Base-by-base conservation (phyloP, 2,888 invertebrate genomes). In the Acanthosoma haemorrhoidale region DNA sequence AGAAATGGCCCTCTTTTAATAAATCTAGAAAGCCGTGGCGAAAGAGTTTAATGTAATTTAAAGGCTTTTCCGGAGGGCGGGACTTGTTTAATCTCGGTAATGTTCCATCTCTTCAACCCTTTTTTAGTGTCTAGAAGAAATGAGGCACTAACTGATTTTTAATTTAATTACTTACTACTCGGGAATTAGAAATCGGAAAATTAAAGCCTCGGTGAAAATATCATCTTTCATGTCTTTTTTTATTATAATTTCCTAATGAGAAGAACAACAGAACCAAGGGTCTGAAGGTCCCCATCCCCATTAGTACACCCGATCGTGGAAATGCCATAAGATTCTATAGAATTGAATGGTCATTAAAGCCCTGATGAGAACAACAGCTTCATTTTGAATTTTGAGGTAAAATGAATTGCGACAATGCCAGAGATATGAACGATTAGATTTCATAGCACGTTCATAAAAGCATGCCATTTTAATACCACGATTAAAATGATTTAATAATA, bases 111-210 rank as follows among this genome's bases (percentile, higher is more conserved):
- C 15, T 21, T 18, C 36, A 67, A 57, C 51, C 67, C 57, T 67
- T 67, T 38, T 67, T 29, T 57, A 57, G 39, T 13, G 8, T 13
- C 18, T 21, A 16, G 31, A 32, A 15, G 67, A 51, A 51, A 57
- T 57, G 34, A 67, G 67, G 57, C 67, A 67, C 57, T 67, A 67
- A 67, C 67, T 51, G 67, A 67, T 67, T 67, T 67, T 67, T 67
- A 67, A 67, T 67, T 67, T 67, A 67, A 67, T 67, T 67, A 67
- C 67, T 67, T 21, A 34, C 29, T 36, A 60, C 60, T 34, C 16
- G 25, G 43, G 67, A 21, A 67, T 29, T 57, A 32, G 43, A 57
- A 67, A 57, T 57, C 57, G 51, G 18, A 34, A 67, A 67, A 67
- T 67, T 67, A 67, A 67, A 36, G 43, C 16, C 31, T 67, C 67